Evolutionary conservation across 2,113 vertebrate species (phyloP).

Genomic region (Neoarius graeffei): DNA sequence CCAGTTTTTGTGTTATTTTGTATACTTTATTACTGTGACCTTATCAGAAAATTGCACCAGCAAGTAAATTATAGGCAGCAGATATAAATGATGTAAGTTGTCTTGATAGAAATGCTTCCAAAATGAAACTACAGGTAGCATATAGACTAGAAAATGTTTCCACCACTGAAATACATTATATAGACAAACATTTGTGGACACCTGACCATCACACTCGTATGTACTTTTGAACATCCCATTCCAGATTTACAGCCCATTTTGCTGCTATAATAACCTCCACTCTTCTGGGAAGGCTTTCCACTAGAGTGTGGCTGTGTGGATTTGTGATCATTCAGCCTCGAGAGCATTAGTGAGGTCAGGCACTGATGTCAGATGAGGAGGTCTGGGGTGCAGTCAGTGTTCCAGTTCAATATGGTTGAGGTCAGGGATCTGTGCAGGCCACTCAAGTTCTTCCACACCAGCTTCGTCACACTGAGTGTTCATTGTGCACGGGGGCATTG

Average conservation of each 20-base stretch:
- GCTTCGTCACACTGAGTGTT: background rate
- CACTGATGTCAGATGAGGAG: background rate
- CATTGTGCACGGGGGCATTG: background rate
- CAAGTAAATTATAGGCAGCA: background rate
- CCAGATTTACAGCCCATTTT: background rate
- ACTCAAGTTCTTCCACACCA: background rate
- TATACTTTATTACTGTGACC: background rate
- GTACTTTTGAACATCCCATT: background rate
- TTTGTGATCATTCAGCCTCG: background rate
- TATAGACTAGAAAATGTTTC: background rate
- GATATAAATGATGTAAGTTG: background rate
- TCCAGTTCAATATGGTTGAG: background rate
- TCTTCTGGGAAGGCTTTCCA: background rate
- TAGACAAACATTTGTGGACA: background rate
- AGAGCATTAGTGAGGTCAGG: background rate
- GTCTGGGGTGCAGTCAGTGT: background rate
- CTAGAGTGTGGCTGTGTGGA: background rate
- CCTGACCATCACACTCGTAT: background rate
- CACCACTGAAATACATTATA: background rate
- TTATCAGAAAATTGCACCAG: constrained; percentile 3
- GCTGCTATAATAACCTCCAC: background rate
- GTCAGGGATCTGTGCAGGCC: background rate
- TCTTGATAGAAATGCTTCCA: background rate
- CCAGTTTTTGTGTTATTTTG: background rate
- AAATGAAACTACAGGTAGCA: background rate